Evolutionary conservation across 2,113 vertebrate species (phyloP).

Genomic region (Accipiter cooperii): DNA sequence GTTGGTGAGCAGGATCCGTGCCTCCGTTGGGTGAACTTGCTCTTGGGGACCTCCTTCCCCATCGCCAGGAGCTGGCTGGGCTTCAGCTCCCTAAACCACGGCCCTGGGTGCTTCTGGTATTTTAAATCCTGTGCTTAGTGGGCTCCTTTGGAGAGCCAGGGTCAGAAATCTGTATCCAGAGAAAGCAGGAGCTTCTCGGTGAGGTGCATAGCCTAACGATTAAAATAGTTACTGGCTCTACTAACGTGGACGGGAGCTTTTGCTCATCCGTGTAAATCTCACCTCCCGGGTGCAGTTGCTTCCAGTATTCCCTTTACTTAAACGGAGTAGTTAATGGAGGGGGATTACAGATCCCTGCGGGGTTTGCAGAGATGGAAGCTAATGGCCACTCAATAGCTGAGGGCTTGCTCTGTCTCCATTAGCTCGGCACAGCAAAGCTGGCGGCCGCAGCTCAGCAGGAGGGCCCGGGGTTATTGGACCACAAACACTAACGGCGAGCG

Average conservation of each 20-base stretch:
- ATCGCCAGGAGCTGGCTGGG: not conserved
- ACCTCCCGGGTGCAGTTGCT: not conserved
- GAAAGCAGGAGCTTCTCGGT: not conserved
- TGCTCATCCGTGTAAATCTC: not conserved
- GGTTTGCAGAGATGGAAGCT: not conserved
- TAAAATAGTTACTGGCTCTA: not conserved
- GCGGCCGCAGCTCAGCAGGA: not conserved
- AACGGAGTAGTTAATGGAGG: not conserved
- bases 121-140: not conserved
- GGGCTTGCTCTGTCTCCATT: not conserved
- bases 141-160: not conserved
- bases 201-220: not conserved
- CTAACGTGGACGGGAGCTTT: not conserved
- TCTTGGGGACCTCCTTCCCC: not conserved
- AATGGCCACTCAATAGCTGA: not conserved
- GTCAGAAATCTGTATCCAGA: not conserved
- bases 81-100: not conserved
- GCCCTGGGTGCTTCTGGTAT: rapidly evolving
- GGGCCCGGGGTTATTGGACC: not conserved
- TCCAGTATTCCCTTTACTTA: not conserved
- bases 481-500: not conserved
- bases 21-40: rapidly evolving
- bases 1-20: not conserved
- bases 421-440: not conserved
- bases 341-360: not conserved